These are phyloP conservation scores for Antheraea yamamai DNA, from an alignment of 2,888 invertebrate genomes.

Conservation along the genomic window DNA sequence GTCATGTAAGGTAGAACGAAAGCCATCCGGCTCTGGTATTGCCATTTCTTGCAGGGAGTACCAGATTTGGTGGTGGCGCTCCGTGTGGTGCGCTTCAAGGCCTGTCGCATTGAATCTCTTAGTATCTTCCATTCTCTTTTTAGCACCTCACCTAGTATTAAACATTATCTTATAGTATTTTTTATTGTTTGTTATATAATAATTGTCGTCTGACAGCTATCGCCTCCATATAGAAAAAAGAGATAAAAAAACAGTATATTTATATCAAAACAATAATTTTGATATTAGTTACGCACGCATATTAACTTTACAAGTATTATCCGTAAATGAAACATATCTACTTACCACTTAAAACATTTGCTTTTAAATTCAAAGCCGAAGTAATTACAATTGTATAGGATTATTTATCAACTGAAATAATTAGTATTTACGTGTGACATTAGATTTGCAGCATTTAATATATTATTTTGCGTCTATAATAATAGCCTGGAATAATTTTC, in stretches of 20 bases:
- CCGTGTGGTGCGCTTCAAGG: conserved; percentile 59
- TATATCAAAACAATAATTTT: too few species aligned
- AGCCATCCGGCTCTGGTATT: conserved; percentile 69
- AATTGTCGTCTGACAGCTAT: too few species aligned
- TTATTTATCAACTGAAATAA: too few species aligned
- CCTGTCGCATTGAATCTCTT: conserved; percentile 74
- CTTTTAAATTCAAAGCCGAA: not conserved
- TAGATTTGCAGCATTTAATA: not conserved
- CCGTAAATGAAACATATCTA: too few species aligned
- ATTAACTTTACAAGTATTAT: too few species aligned
- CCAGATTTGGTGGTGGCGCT: conserved; percentile 64
- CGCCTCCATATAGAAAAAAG: too few species aligned
- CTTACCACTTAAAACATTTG: not conserved
- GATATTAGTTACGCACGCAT: too few species aligned
- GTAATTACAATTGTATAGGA: not conserved
- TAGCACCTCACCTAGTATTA: conserved; percentile 60
- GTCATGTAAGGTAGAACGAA: conserved; percentile 75
- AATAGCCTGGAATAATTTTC: too few species aligned
- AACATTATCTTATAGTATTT: not conserved
- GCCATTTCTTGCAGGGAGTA: conserved; percentile 69
- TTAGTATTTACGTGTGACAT: not conserved
- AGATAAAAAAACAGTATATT: too few species aligned
- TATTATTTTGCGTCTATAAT: not conserved
- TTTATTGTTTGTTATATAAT: too few species aligned
- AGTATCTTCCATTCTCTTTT: conserved; percentile 78